These are phyloP conservation scores for Lordiphosa stackelbergi DNA, from an alignment of 1,140 invertebrate species.

Conservation along the genomic window DNA sequence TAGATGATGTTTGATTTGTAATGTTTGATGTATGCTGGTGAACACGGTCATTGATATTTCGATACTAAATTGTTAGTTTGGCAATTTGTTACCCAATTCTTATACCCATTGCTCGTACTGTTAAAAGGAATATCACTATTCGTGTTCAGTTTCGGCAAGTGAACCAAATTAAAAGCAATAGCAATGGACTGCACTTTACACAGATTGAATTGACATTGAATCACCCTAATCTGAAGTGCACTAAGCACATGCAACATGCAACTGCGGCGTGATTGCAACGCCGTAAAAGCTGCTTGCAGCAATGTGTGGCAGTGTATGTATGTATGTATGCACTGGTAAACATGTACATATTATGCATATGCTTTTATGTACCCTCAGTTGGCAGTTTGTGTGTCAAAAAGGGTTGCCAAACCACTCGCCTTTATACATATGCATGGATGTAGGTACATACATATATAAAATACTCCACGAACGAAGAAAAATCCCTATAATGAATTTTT, in stretches of 20 bases:
- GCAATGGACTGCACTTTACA: too few species aligned
- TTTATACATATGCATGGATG: constrained; percentile 23
- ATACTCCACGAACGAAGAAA: constrained; percentile 21
- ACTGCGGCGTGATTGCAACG: constrained; percentile 57
- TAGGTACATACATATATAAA: constrained; percentile 11
- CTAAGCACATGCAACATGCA: constrained; percentile 57
- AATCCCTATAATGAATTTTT: constrained; percentile 56
- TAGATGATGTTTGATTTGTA: too few species aligned
- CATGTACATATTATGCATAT: constrained; percentile 29
- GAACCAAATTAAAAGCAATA: too few species aligned
- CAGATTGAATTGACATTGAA: constrained; percentile 2
- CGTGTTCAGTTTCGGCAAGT: too few species aligned
- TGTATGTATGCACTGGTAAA: not conserved
- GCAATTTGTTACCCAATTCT: too few species aligned
- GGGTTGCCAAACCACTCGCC: constrained; percentile 66
- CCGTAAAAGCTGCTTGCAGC: constrained; percentile 51
- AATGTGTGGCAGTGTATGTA: constrained; percentile 14
- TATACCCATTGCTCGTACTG: too few species aligned
- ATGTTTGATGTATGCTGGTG: too few species aligned
- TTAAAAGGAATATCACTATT: too few species aligned
- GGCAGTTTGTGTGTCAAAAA: constrained; percentile 72
- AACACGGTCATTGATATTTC: too few species aligned
- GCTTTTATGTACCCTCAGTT: constrained; percentile 22
- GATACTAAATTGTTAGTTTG: too few species aligned
- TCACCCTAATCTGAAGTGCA: constrained; percentile 30